Percentiles rank a stretch among this genome's conserved stretches.
Evolutionary conservation across 2,888 invertebrate genomes (phyloP).

Genomic region (Acleris laterana): DNA sequence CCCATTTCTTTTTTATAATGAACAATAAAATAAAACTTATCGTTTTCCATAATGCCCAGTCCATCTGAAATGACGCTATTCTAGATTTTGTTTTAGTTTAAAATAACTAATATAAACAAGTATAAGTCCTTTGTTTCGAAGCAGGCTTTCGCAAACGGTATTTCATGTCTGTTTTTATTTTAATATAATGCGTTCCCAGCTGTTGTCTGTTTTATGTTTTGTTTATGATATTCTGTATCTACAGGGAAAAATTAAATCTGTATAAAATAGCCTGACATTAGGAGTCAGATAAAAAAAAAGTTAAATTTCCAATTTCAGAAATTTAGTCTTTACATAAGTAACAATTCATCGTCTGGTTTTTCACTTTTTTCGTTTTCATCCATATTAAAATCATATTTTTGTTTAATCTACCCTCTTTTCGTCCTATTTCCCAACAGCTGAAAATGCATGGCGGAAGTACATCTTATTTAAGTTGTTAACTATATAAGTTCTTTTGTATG

Average conservation of each 20-base stretch:
- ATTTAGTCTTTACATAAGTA: too few species aligned
- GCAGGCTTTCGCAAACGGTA: not conserved
- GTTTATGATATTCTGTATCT: not conserved
- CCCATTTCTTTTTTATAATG: too few species aligned
- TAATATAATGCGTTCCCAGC: conserved; percentile 6
- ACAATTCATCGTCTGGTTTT: too few species aligned
- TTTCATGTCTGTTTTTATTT: conserved; percentile 8
- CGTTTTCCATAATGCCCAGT: too few species aligned
- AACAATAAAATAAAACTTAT: too few species aligned
- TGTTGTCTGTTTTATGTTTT: conserved; percentile 9
- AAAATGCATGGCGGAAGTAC: conserved; percentile 57
- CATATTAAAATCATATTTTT: too few species aligned
- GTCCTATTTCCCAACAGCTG: not conserved
- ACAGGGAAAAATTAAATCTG: not conserved
- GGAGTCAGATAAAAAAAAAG: not conserved
- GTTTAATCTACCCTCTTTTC: not conserved
- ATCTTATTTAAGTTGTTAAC: conserved; percentile 48
- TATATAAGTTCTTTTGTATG: conserved; percentile 41
- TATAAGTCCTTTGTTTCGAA: too few species aligned
- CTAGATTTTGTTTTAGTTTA: too few species aligned
- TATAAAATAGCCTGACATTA: not conserved
- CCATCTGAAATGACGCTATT: too few species aligned
- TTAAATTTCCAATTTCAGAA: not conserved
- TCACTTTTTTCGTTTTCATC: too few species aligned
- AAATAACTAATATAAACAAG: too few species aligned